A percentile compares a stretch with the other conserved stretches of the same genome.
Evolutionary conservation across 2,113 vertebrate species (phyloP).

Genomic region (Mugil cephalus): DNA sequence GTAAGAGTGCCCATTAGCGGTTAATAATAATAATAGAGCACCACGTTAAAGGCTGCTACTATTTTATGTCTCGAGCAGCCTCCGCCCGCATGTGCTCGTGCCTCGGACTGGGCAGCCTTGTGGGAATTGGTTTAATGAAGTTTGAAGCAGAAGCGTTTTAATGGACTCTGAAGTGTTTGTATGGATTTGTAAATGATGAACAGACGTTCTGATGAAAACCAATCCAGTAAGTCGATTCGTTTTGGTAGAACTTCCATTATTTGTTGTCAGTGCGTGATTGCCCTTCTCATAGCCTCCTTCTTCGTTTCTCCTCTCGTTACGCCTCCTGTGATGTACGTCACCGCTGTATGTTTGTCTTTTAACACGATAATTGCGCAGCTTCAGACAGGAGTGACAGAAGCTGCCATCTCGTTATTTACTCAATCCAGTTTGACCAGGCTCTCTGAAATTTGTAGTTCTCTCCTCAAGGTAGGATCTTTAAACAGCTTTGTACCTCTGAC

Average conservation of each 20-base stretch:
- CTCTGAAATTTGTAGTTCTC: not conserved
- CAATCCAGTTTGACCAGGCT: not conserved
- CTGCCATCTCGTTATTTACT: not conserved
- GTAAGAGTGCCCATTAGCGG: constrained; percentile 43
- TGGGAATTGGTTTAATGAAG: constrained; percentile 14
- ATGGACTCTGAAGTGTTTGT: constrained; percentile 8
- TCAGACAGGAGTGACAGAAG: not conserved
- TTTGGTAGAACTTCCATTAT: not conserved
- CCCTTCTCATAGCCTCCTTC: not conserved
- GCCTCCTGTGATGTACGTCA: too few relatives aligned
- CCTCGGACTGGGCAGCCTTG: not conserved
- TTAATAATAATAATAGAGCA: constrained; percentile 46
- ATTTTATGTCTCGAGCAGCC: constrained; percentile 32
- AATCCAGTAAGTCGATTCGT: not conserved
- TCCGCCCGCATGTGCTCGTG: not conserved
- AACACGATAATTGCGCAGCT: not conserved
- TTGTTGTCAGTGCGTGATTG: too few relatives aligned
- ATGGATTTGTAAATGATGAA: constrained; percentile 19
- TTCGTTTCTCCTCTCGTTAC: not conserved
- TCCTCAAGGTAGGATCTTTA: not conserved
- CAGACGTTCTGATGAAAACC: not conserved
- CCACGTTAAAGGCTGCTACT: constrained; percentile 33
- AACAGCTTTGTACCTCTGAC: not conserved
- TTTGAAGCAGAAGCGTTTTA: too few relatives aligned
- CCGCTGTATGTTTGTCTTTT: not conserved